Percentiles rank a stretch among this genome's conserved stretches.
Evolutionary conservation across 2,888 invertebrate genomes (phyloP).

Genomic region (Athalia circularis): DNA sequence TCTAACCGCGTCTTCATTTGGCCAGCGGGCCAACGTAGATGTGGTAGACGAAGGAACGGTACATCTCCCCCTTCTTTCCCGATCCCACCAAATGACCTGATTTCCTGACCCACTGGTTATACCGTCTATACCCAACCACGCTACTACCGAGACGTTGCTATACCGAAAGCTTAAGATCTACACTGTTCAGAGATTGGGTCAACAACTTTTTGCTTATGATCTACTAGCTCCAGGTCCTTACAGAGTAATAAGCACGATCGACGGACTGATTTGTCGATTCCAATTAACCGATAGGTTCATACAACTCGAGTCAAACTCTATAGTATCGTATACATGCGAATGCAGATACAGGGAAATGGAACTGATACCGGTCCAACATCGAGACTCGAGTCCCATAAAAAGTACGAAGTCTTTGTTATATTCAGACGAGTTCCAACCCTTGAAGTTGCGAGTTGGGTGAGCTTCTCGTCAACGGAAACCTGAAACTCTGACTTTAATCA

Average conservation of each 20-base stretch:
- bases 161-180: not conserved
- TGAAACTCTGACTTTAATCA: constrained; percentile 25
- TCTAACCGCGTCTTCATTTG: constrained; percentile 13
- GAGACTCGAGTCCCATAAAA: too few relatives aligned
- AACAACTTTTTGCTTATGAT: constrained; percentile 24
- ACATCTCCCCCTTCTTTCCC: constrained; percentile 46
- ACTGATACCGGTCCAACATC: too few relatives aligned
- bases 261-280: not conserved
- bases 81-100: constrained; percentile 56
- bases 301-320: too few relatives aligned
- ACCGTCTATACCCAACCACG: constrained; percentile 9
- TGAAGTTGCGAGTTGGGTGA: constrained; percentile 4
- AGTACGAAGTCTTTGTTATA: too few relatives aligned
- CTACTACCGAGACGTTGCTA: constrained; percentile 23
- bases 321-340: too few relatives aligned
- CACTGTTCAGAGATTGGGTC: constrained; percentile 21
- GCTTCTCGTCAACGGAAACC: not conserved
- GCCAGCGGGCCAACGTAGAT: constrained; percentile 42
- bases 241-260: too few relatives aligned
- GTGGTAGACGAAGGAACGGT: constrained; percentile 53
- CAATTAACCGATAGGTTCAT: not conserved
- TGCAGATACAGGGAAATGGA: too few relatives aligned
- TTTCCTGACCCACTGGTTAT: constrained; percentile 61
- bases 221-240: not conserved
- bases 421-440: not conserved